Percentiles rank a stretch among this genome's conserved stretches.
These are phyloP conservation scores for Synanthedon formicaeformis DNA, from an alignment of 2,888 invertebrate genomes.

Conservation along the genomic window DNA sequence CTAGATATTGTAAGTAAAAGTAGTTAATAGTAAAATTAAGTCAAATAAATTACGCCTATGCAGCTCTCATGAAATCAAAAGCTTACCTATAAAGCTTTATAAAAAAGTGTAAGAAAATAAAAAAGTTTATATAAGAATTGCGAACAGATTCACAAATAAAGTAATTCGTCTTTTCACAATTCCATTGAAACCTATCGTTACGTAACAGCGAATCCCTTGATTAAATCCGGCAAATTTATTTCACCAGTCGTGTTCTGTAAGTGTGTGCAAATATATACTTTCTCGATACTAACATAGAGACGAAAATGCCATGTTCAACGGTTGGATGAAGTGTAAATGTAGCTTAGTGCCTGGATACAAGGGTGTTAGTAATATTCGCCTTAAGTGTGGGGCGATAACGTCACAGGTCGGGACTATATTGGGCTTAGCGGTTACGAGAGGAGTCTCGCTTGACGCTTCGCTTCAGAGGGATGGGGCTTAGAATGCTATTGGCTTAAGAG, in stretches of 20 bases:
- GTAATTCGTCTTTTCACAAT: slow-evolving; percentile 14
- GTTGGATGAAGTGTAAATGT: background rate
- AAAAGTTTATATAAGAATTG: no score
- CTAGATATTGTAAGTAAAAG: no score
- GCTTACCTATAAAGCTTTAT: no score
- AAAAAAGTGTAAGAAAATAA: no score
- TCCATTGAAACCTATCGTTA: slow-evolving; percentile 33
- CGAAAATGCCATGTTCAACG: background rate
- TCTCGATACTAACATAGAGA: background rate
- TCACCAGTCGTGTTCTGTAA: background rate
- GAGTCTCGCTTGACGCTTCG: slow-evolving; percentile 58
- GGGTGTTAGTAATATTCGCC: slow-evolving; percentile 14
- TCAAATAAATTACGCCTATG: no score
- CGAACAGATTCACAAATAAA: background rate
- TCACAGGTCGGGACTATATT: slow-evolving; percentile 43
- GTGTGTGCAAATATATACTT: background rate
- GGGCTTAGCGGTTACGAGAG: slow-evolving; percentile 55
- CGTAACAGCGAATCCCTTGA: slow-evolving; percentile 36
- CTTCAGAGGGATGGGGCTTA: slow-evolving; percentile 53
- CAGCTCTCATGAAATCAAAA: no score
- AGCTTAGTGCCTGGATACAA: slow-evolving; percentile 9
- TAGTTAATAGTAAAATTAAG: no score
- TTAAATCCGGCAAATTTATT: slow-evolving; percentile 12
- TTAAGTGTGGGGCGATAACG: slow-evolving; percentile 47
- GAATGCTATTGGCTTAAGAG: slow-evolving; percentile 34